phyloP scores from a whole-genome alignment of 2,113 vertebrate species.

The Corythoichthys intestinalis region DNA sequence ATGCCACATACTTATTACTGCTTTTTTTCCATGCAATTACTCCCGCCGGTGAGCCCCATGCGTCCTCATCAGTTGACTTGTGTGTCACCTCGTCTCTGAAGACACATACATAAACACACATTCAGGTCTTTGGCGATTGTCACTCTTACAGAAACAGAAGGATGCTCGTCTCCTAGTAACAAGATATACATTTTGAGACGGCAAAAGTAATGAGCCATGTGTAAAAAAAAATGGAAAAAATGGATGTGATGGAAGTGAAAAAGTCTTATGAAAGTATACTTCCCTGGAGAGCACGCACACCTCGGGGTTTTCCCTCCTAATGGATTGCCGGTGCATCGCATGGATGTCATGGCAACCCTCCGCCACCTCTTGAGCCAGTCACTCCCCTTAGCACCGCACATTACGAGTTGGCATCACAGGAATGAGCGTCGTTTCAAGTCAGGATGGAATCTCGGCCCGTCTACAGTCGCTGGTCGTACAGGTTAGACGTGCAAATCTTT shows the following conservation, averaged over 20 bases:
- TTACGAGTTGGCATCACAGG: neutral
- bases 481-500: constrained; percentile 46
- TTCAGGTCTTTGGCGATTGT: neutral
- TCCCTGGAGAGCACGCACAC: neutral
- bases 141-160: constrained; percentile 8
- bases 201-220: neutral
- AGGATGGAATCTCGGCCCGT: constrained; percentile 44
- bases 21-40: constrained; percentile 66
- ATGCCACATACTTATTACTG: constrained; percentile 26
- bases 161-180: constrained; percentile 56
- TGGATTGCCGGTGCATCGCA: constrained; percentile 18
- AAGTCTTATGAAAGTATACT: neutral
- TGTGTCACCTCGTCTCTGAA: constrained; percentile 18
- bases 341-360: constrained; percentile 15
- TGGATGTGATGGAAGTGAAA: neutral
- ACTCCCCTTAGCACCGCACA: constrained; percentile 35
- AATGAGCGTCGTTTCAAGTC: neutral
- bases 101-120: constrained; percentile 24
- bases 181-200: constrained; percentile 4
- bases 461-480: constrained; percentile 78
- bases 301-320: constrained; percentile 13
- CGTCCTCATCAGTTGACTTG: constrained; percentile 40
- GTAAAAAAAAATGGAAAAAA: neutral
- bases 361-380: constrained; percentile 35
- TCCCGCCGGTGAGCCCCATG: constrained; percentile 50